These are phyloP conservation scores for Drepana falcataria DNA, from an alignment of 2,888 invertebrate genomes.

Conservation along the genomic window DNA sequence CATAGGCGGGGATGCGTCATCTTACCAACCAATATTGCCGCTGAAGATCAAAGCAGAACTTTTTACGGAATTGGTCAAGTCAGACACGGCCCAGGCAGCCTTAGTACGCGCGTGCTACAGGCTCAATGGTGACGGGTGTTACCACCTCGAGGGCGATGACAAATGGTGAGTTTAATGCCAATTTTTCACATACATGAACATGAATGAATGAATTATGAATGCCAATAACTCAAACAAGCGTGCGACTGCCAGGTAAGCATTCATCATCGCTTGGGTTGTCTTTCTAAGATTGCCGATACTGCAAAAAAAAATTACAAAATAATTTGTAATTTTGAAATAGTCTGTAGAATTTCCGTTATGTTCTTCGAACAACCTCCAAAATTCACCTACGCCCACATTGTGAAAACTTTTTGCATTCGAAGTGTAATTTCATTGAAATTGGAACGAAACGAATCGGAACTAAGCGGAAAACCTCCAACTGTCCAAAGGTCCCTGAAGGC, in stretches of 20 bases:
- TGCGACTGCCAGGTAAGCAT: too few species aligned
- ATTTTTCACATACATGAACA: not conserved
- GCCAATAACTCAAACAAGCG: too few species aligned
- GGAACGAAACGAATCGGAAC: not conserved
- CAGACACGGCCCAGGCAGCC: constrained; percentile 49
- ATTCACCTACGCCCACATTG: not conserved
- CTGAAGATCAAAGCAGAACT: constrained; percentile 47
- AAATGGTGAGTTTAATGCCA: constrained; percentile 50
- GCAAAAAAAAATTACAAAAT: too few species aligned
- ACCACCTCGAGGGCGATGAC: constrained; percentile 59
- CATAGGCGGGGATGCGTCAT: constrained; percentile 60
- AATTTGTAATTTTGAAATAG: too few species aligned
- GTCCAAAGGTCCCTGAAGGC: not conserved
- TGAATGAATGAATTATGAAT: too few species aligned
- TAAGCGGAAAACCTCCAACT: not conserved
- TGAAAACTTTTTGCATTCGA: not conserved
- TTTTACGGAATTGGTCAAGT: constrained; percentile 53
- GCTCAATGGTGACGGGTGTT: constrained; percentile 47
- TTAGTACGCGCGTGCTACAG: constrained; percentile 58
- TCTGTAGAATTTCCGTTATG: not conserved
- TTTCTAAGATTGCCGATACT: too few species aligned
- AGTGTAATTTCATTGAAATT: not conserved
- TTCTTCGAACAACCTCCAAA: not conserved
- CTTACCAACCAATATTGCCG: constrained; percentile 64
- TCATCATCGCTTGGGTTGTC: too few species aligned